A percentile compares a stretch with the other conserved stretches of the same genome.
phyloP scores from a whole-genome alignment of 92 coral and sea anemone genomes.

The Porites evermanni region DNA sequence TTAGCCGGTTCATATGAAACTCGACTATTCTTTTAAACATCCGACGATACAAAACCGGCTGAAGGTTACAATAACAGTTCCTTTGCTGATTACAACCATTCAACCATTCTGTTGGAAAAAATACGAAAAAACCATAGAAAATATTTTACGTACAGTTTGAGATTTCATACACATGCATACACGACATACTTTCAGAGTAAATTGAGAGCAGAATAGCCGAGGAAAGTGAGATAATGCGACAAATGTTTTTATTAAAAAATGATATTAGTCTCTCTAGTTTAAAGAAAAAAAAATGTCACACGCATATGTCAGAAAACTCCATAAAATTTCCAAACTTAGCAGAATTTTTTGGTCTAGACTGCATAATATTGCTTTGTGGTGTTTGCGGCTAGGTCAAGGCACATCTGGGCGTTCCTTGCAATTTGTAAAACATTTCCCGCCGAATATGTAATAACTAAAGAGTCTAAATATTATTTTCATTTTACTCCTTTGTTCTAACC shows the following conservation, averaged over 20 bases:
- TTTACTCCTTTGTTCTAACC: constrained; percentile 5
- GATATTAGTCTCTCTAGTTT: not conserved
- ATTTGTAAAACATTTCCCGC: constrained; percentile 20
- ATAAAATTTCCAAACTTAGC: not conserved
- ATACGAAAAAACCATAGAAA: too few relatives aligned
- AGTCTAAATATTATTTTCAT: not conserved
- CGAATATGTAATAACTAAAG: not conserved
- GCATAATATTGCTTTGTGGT: constrained; percentile 13
- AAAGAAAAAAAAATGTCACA: not conserved
- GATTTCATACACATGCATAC: too few relatives aligned
- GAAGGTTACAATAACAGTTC: too few relatives aligned
- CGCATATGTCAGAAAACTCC: not conserved
- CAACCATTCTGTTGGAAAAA: too few relatives aligned
- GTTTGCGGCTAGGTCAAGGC: constrained; percentile 4
- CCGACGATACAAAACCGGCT: too few relatives aligned
- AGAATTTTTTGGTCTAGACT: constrained; percentile 20
- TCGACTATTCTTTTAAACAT: too few relatives aligned
- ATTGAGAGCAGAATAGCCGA: not conserved
- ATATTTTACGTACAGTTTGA: too few relatives aligned
- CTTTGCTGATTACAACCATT: too few relatives aligned
- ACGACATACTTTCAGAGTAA: too few relatives aligned
- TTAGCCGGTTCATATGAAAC: too few relatives aligned
- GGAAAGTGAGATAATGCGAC: not conserved
- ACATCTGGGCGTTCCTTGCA: not conserved
- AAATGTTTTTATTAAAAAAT: not conserved